These are phyloP conservation scores for Drosophila dunni DNA, from an alignment of 1,140 invertebrate genomes.

Conservation along the genomic window DNA sequence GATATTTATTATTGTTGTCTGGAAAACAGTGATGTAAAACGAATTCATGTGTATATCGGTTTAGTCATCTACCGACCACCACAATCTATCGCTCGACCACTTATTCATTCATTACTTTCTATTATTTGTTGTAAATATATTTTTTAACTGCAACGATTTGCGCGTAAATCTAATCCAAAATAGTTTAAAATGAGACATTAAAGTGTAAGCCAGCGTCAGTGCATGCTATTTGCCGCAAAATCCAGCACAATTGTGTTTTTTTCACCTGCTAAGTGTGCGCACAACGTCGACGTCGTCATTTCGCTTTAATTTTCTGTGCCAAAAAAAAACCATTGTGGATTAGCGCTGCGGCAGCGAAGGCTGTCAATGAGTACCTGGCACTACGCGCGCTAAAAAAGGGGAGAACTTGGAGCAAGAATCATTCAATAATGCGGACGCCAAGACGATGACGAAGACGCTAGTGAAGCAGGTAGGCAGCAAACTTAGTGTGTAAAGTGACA, in stretches of 20 bases:
- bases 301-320: constrained; percentile 67
- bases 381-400: constrained; percentile 8
- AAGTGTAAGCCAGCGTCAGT: not conserved
- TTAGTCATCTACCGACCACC: constrained; percentile 27
- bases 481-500: constrained; percentile 35
- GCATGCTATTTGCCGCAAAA: constrained; percentile 17
- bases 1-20: constrained; percentile 6
- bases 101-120: constrained; percentile 69
- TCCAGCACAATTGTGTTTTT: constrained; percentile 16
- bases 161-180: constrained; percentile 30
- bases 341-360: constrained; percentile 6
- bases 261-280: constrained; percentile 34
- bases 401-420: constrained; percentile 25
- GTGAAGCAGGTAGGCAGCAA: constrained; percentile 63
- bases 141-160: constrained; percentile 50
- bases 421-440: constrained; percentile 10
- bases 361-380: constrained; percentile 12
- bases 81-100: constrained; percentile 36
- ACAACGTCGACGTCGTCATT: constrained; percentile 45
- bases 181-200: constrained; percentile 35
- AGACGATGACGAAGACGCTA: constrained; percentile 49
- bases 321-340: constrained; percentile 45
- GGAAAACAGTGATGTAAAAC: constrained; percentile 17
- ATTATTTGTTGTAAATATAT: constrained; percentile 77
- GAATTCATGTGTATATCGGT: not conserved